Conservation (phyloP, 2,113 vertebrate genomes). For the Lamprotornis superbus region DNA sequence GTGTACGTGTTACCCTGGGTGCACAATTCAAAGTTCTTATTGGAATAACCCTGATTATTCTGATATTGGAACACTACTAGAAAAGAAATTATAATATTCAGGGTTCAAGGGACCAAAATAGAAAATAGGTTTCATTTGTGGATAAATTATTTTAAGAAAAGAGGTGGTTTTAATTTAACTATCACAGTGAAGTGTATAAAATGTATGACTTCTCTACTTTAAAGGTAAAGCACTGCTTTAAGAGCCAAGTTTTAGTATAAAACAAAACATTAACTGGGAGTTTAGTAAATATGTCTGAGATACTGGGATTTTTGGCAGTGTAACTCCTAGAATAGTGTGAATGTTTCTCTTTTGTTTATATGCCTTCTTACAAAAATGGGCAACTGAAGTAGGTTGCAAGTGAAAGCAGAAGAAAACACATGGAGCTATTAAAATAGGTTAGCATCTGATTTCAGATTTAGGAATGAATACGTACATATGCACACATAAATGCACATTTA, state of each 20-base stretch:
- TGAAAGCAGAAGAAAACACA: constrained; percentile 4
- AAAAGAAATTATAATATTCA: background rate
- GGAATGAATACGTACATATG: background rate
- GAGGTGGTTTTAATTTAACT: background rate
- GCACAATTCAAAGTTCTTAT: background rate
- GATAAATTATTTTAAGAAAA: background rate
- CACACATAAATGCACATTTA: background rate
- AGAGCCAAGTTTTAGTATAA: background rate
- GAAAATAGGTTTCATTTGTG: background rate
- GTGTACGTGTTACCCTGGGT: background rate
- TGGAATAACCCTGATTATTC: background rate
- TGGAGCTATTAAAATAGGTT: background rate
- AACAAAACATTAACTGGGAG: background rate
- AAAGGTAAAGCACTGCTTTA: background rate
- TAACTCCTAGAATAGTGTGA: constrained; percentile 13
- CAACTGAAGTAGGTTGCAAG: constrained; percentile 16
- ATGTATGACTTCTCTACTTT: background rate
- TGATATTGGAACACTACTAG: background rate
- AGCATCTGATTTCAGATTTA: background rate
- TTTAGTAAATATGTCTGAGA: constrained; percentile 21
- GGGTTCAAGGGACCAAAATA: background rate
- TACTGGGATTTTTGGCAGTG: constrained; percentile 39
- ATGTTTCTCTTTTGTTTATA: constrained; percentile 11
- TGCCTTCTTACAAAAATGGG: background rate
- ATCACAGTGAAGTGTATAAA: background rate